phyloP scores from a whole-genome alignment of 2,797 vertebrate species.

The Pelobates cultripes region DNA sequence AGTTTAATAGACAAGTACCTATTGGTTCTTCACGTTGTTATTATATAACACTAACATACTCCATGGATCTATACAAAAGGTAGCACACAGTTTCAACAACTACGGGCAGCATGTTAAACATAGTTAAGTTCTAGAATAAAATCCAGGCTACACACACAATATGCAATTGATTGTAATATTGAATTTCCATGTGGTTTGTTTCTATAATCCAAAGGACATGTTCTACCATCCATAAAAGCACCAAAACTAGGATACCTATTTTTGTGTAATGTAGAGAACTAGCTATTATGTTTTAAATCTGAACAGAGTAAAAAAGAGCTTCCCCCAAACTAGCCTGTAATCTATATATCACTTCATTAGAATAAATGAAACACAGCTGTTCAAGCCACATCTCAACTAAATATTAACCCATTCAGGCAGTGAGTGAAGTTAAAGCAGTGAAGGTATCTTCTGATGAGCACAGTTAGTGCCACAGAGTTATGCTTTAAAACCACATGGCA shows the following conservation, averaged over 20 bases:
- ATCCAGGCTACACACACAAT: not conserved
- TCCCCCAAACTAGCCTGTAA: not conserved
- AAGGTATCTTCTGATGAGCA: not conserved
- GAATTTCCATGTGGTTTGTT: not conserved
- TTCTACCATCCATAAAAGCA: not conserved
- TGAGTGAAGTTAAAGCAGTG: not conserved
- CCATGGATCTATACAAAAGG: too few species aligned
- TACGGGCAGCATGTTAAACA: not conserved
- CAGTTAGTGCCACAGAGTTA: not conserved
- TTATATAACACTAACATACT: too few species aligned
- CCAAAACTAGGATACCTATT: not conserved
- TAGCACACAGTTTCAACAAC: too few species aligned
- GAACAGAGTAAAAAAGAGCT: not conserved
- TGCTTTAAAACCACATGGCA: not conserved
- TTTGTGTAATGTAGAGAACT: not conserved
- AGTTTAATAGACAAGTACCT: too few species aligned
- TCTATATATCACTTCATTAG: constrained; percentile 25
- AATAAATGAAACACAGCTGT: constrained; percentile 19
- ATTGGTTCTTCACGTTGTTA: too few species aligned
- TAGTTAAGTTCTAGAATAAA: not conserved
- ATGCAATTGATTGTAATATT: not conserved
- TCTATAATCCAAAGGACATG: not conserved
- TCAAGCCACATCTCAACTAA: constrained; percentile 5
- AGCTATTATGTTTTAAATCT: not conserved
- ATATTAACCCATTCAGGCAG: not conserved